These are phyloP conservation scores for Ceyx margarethae DNA, from an alignment of 2,113 vertebrate species.

Conservation along the genomic window DNA sequence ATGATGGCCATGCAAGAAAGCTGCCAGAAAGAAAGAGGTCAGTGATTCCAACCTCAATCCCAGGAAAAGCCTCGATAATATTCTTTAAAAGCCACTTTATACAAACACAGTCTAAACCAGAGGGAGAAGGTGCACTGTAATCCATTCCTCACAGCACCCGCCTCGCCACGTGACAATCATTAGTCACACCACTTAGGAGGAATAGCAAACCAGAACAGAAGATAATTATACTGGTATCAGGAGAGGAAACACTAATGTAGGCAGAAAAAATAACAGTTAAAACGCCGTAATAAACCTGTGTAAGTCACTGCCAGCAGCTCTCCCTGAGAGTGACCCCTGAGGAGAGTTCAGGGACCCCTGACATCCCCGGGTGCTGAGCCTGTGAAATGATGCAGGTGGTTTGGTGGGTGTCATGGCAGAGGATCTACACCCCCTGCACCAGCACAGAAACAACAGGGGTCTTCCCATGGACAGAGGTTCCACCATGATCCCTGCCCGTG, in stretches of 20 bases:
- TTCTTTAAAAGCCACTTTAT: rapidly evolving
- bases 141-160: rapidly evolving
- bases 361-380: rapidly evolving
- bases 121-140: not conserved
- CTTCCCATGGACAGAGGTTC: not conserved
- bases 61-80: not conserved
- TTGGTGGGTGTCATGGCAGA: not conserved
- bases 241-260: not conserved
- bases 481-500: not conserved
- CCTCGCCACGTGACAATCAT: not conserved
- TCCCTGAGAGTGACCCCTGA: not conserved
- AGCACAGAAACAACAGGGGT: not conserved
- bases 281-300: not conserved
- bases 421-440: not conserved
- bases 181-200: not conserved
- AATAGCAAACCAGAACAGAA: not conserved
- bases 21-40: not conserved
- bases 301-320: not conserved
- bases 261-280: not conserved
- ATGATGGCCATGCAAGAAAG: not conserved
- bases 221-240: rapidly evolving
- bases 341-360: not conserved
- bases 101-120: not conserved
- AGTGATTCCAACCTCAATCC: not conserved
- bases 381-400: not conserved